Conservation (phyloP, 2,113 vertebrate genomes). For the Piaya cayana region DNA sequence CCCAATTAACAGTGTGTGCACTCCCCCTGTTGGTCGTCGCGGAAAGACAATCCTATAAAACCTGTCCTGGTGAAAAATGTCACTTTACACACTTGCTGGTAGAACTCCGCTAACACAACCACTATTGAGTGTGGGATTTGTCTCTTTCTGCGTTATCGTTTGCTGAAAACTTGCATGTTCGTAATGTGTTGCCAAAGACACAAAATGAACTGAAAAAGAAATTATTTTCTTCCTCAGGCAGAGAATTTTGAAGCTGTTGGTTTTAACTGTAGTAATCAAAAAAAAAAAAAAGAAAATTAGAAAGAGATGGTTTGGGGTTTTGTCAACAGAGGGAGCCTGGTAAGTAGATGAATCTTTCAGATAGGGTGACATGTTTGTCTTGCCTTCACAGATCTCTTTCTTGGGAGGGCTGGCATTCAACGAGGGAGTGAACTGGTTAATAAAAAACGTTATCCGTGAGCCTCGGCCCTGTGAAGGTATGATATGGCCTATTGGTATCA, state of each 20-base stretch:
- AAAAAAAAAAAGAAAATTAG: background rate
- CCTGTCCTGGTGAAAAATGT: background rate
- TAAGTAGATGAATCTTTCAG: background rate
- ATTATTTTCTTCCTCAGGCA: background rate
- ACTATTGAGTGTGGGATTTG: background rate
- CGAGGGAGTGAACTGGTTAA: constrained; percentile 95
- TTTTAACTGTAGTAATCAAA: background rate
- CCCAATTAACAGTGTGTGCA: background rate
- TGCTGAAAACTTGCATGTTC: background rate
- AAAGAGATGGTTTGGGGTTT: background rate
- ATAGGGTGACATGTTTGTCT: background rate
- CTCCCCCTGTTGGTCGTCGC: constrained; percentile 33
- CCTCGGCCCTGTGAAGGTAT: constrained; percentile 93
- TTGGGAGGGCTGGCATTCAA: constrained; percentile 91
- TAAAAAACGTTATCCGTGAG: constrained; percentile 94
- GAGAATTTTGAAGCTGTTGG: background rate
- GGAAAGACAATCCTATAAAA: background rate
- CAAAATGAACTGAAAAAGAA: background rate
- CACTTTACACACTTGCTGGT: background rate
- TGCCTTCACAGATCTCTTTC: constrained; percentile 90
- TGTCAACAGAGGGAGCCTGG: background rate
- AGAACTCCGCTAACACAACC: background rate
- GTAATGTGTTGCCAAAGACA: background rate
- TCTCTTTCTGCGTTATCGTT: background rate
- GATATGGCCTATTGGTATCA: background rate